Conservation (phyloP, 2,797 vertebrate genomes). For the Otolemur crassicaudatus region DNA sequence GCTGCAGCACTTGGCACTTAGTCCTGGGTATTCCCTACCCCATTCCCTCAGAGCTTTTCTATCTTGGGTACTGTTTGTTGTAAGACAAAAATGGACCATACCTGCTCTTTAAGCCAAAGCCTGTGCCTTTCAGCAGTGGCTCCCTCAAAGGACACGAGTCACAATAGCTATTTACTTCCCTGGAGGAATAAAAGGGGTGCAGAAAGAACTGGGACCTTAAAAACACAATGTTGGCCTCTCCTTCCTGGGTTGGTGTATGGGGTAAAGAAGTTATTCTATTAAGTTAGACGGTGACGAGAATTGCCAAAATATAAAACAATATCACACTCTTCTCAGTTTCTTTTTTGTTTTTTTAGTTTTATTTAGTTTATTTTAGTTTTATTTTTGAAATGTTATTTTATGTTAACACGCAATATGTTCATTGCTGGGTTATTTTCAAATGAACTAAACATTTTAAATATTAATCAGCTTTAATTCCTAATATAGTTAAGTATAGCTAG, state of each 20-base stretch:
- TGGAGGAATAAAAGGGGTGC: not conserved
- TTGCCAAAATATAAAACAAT: not conserved
- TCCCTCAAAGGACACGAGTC: not conserved
- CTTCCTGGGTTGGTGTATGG: not conserved
- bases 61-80: not conserved
- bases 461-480: not conserved
- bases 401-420: not conserved
- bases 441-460: not conserved
- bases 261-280: not conserved
- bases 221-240: not conserved
- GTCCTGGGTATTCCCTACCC: not conserved
- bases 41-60: not conserved
- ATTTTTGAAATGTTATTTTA: conserved; percentile 15
- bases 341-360: not conserved
- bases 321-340: not conserved
- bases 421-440: not conserved
- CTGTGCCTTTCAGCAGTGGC: not conserved
- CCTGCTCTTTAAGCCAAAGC: not conserved
- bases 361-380: not conserved
- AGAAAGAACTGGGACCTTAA: not conserved
- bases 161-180: not conserved
- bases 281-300: not conserved
- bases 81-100: not conserved
- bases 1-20: not conserved
- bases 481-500: not conserved